A percentile compares a stretch with the other conserved stretches of the same genome.
These are phyloP conservation scores for Dilophus febrilis DNA, from an alignment of 2,888 invertebrate species.

Conservation along the genomic window DNA sequence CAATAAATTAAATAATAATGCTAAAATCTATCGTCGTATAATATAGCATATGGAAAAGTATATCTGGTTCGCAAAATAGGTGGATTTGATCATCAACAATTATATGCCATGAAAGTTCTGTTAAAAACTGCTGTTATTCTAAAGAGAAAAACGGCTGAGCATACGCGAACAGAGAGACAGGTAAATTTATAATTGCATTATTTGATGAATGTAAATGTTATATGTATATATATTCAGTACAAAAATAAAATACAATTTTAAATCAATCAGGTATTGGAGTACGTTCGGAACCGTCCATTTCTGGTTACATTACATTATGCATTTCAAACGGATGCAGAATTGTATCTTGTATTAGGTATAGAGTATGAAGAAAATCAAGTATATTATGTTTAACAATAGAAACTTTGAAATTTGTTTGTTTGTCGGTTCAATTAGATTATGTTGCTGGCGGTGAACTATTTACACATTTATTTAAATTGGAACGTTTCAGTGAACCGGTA, in stretches of 20 bases:
- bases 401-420: neutral
- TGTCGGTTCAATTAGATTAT: constrained; percentile 52
- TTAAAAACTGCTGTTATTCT: constrained; percentile 90
- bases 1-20: too few species aligned
- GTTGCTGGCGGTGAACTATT: constrained; percentile 95
- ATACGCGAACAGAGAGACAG: constrained; percentile 92
- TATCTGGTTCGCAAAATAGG: constrained; percentile 86
- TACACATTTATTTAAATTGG: constrained; percentile 88
- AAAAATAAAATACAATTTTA: neutral
- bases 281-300: constrained; percentile 87
- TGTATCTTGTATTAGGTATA: constrained; percentile 92
- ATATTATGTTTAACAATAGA: constrained; percentile 1
- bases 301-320: constrained; percentile 95
- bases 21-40: too few species aligned
- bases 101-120: constrained; percentile 97
- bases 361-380: constrained; percentile 11
- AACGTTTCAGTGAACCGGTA: constrained; percentile 78
- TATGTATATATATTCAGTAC: neutral
- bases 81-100: constrained; percentile 68
- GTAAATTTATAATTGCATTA: constrained; percentile 23
- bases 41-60: constrained; percentile 90
- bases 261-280: constrained; percentile 62
- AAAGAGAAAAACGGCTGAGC: constrained; percentile 90
- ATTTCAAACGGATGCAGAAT: constrained; percentile 92
- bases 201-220: neutral